Conservation (phyloP, 1,140 invertebrate species). For the Drosophila chauvacae region DNA sequence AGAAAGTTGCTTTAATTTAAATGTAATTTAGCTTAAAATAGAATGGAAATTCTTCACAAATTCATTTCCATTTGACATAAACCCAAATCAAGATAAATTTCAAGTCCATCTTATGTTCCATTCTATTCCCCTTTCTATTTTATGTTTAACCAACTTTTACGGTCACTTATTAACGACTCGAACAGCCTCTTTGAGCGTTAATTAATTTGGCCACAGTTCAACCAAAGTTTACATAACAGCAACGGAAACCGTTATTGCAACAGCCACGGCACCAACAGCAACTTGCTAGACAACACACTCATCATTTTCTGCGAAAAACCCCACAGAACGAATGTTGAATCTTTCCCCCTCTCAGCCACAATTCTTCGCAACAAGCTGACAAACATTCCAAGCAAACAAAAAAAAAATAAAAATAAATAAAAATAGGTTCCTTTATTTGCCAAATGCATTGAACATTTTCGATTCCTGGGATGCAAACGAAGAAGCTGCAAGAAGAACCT, state of each 20-base stretch:
- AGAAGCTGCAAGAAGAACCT: constrained; percentile 7
- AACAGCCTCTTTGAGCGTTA: constrained; percentile 43
- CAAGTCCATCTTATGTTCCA: not conserved
- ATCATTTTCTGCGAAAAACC: constrained; percentile 59
- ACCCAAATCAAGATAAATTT: constrained; percentile 10
- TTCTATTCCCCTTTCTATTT: constrained; percentile 1
- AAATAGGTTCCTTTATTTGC: constrained; percentile 56
- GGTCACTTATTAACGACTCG: constrained; percentile 2
- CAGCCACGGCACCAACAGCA: constrained; percentile 30
- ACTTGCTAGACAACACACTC: constrained; percentile 69
- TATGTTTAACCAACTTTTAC: not conserved
- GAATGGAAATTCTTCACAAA: not conserved
- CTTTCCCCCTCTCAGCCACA: constrained; percentile 5
- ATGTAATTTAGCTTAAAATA: not conserved
- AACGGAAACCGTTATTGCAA: constrained; percentile 64
- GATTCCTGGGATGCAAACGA: constrained; percentile 23
- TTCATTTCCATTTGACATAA: constrained; percentile 4
- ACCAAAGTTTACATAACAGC: constrained; percentile 71
- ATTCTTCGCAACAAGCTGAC: constrained; percentile 66
- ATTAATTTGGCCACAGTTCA: constrained; percentile 73
- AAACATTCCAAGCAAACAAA: constrained; percentile 35
- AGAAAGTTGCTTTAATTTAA: not conserved
- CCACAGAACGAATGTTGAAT: constrained; percentile 21
- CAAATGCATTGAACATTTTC: constrained; percentile 62
- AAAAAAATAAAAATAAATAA: not conserved